Percentiles rank a stretch among this genome's conserved stretches.
Evolutionary conservation across 2,113 vertebrate species (phyloP).

Genomic region (Lagopus leucura): DNA sequence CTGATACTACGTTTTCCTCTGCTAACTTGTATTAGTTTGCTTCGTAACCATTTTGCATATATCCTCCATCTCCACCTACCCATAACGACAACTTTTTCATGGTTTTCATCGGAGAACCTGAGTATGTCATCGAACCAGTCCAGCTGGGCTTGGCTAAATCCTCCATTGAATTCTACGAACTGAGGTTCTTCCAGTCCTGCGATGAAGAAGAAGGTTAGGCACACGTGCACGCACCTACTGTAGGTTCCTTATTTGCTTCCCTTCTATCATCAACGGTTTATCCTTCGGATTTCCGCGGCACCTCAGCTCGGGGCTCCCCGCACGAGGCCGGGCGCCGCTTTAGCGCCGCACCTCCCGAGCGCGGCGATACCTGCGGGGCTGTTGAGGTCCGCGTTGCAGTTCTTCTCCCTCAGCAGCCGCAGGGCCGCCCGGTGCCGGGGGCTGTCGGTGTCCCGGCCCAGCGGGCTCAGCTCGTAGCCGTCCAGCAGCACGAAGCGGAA

Average conservation of each 20-base stretch:
- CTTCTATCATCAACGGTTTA: not conserved
- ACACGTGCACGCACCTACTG: not conserved
- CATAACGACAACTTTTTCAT: constrained; percentile 86
- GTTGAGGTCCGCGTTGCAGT: constrained; percentile 88
- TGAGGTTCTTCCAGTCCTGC: constrained; percentile 78
- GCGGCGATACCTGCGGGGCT: constrained; percentile 81
- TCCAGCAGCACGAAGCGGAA: constrained; percentile 90
- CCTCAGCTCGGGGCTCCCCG: not conserved
- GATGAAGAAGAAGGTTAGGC: constrained; percentile 49
- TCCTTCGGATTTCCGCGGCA: not conserved
- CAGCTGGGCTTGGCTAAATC: constrained; percentile 89
- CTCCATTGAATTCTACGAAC: constrained; percentile 93
- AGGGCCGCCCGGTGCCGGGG: constrained; percentile 77
- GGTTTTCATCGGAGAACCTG: constrained; percentile 82
- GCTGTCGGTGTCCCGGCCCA: constrained; percentile 82
- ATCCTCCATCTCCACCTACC: constrained; percentile 80
- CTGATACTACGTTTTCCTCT: not conserved
- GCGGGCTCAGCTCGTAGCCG: constrained; percentile 87
- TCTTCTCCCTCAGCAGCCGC: constrained; percentile 81
- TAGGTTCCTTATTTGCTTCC: not conserved
- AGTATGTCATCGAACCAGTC: constrained; percentile 88
- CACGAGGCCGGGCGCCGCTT: too few relatives aligned
- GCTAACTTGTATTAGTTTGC: fast-evolving
- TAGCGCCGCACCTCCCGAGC: fast-evolving
- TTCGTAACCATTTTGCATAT: fast-evolving